Evolutionary conservation across 37 sponge, comb jelly and placozoan genomes (phyloP).

Genomic region (Tethya wilhelma): DNA sequence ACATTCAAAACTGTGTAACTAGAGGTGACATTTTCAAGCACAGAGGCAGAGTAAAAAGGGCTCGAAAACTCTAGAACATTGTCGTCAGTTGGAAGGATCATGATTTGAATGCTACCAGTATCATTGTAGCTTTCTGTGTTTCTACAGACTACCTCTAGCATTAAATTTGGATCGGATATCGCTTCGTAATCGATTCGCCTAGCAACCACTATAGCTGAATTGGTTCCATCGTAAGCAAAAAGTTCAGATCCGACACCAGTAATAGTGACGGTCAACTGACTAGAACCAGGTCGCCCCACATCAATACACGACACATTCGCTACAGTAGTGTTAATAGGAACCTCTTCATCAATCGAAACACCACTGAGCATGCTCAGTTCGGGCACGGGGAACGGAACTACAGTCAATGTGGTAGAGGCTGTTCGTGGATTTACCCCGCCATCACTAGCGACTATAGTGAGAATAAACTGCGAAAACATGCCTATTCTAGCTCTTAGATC

Average conservation of each 20-base stretch:
- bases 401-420: not conserved
- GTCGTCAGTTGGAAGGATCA: constrained; percentile 29
- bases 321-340: constrained; percentile 1
- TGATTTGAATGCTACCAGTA: not conserved
- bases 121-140: not conserved
- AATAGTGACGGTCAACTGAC: not conserved
- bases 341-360: constrained; percentile 24
- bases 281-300: not conserved
- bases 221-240: constrained; percentile 2
- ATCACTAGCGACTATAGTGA: constrained; percentile 47
- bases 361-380: not conserved
- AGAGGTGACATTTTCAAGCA: constrained; percentile 26
- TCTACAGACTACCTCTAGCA: constrained; percentile 4
- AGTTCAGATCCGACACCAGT: not conserved
- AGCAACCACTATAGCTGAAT: constrained; percentile 1
- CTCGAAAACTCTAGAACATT: constrained; percentile 26
- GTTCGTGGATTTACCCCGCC: constrained; percentile 1
- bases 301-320: constrained; percentile 33
- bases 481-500: not conserved
- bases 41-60: not conserved
- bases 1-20: not conserved
- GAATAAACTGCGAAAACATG: constrained; percentile 3
- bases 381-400: constrained; percentile 27
- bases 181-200: constrained; percentile 38
- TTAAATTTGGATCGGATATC: not conserved